Percentiles rank a stretch among this genome's conserved stretches.
Conservation (phyloP, 2,113 vertebrate genomes). For the Cariama cristata region DNA sequence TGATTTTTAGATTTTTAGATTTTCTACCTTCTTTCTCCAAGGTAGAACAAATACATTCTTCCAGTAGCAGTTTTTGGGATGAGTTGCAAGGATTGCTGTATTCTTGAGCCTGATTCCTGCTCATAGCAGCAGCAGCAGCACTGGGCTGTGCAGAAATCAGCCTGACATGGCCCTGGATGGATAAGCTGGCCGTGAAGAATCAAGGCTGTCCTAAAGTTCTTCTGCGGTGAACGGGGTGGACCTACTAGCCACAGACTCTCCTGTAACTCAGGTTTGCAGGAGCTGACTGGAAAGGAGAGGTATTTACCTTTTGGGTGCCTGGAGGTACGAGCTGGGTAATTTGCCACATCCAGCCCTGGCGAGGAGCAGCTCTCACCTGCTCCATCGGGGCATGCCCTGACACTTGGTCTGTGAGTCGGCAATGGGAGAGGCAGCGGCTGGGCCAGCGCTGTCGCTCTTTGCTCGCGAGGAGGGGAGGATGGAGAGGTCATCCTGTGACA, state of each 20-base stretch:
- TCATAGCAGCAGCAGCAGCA: background rate
- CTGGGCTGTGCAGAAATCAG: background rate
- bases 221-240: fast-evolving
- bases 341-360: background rate
- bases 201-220: background rate
- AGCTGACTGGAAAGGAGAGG: background rate
- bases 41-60: background rate
- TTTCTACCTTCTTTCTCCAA: background rate
- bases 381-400: fast-evolving
- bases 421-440: background rate
- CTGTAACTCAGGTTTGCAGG: background rate
- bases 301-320: background rate
- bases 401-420: fast-evolving
- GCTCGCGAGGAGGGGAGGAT: fast-evolving
- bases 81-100: background rate
- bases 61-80: background rate
- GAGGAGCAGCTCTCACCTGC: background rate
- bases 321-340: background rate
- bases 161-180: background rate
- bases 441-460: background rate
- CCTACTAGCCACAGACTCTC: background rate
- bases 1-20: background rate
- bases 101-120: background rate
- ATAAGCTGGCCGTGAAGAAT: background rate
- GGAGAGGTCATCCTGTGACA: background rate